A percentile compares a stretch with the other conserved stretches of the same genome.
phyloP scores from a whole-genome alignment of 2,888 invertebrate species.

The Phaonia tiefii region DNA sequence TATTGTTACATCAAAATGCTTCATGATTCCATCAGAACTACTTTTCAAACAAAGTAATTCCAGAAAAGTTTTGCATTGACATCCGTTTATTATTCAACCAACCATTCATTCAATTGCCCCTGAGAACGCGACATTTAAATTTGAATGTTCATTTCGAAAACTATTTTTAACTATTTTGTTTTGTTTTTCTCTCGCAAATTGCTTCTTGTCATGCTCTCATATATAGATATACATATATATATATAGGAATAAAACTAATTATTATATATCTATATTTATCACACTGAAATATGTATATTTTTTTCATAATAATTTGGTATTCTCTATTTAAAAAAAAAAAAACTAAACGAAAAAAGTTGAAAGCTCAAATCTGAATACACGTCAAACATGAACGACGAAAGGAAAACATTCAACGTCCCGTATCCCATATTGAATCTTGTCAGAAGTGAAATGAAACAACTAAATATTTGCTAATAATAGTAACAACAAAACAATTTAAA shows the following conservation, averaged over 20 bases:
- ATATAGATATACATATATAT: too few relatives aligned
- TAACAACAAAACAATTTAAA: constrained; percentile 10
- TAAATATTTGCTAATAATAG: constrained; percentile 7
- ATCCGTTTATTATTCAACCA: too few relatives aligned
- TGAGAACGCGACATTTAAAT: background rate
- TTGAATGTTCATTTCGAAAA: constrained; percentile 11
- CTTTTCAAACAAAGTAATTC: too few relatives aligned
- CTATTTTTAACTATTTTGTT: background rate
- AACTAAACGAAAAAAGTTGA: background rate
- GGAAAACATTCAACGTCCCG: background rate
- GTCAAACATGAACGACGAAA: constrained; percentile 4
- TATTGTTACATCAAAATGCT: too few relatives aligned
- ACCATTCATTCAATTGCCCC: too few relatives aligned
- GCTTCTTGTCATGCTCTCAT: constrained; percentile 36
- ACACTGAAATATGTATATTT: background rate
- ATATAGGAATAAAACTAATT: constrained; percentile 19
- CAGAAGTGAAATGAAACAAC: background rate
- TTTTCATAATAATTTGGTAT: background rate
- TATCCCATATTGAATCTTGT: background rate
- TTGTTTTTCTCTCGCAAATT: constrained; percentile 4
- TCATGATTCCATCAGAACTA: too few relatives aligned
- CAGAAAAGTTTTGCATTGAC: too few relatives aligned
- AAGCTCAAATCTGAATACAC: background rate
- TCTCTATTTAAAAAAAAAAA: background rate
- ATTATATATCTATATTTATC: constrained; percentile 44